Base-by-base conservation (phyloP, 2,797 vertebrate genomes). In the Gastrophryne carolinensis region DNA sequence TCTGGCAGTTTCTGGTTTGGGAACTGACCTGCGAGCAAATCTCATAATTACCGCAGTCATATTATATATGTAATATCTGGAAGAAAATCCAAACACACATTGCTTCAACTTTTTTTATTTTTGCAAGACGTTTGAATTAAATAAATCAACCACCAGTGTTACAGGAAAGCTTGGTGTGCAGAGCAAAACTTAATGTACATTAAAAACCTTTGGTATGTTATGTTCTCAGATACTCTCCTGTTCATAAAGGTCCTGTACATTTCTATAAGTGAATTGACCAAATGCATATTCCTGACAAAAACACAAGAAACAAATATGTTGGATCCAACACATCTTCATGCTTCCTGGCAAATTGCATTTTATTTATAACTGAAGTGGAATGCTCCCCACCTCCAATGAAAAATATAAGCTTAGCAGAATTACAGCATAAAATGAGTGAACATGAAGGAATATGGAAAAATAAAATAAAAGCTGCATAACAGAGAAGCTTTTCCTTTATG, bases 401-500 rank as follows among this genome's bases (percentile, higher is more conserved):
- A 58, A 63, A 74, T 57, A 66, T 34, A 52, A 61, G 53, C 52
- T 67, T 74, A 50, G 32, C 13, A 30, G 30, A 26, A 37, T 62
- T 67, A 67, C 37, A 67, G 12, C 9, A 60, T 17, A 56, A 34
- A 60, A 67, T 63, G 60, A 68, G 29, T 15, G 3, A n/a, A 41
- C 44, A 50, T 53, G 49, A 57, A 63, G 52, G 44, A 24, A 41
- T 69, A 50, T 54, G 44, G 58, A 72, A 52, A 70, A 71, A 56
- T 44, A 34, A 53, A 60, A 56, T 35, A 67, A 63, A 56, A 77
- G 37, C 12, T 57, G 50, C 57, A 72, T 65, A 71, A 69, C 57
- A n/a, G 41, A 32, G 39, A 78, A 71, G 50, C 60, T 50, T 77
- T 64, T 58, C 17, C 64, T 77, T 67, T 58, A 58, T 78, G 60